A percentile compares a stretch with the other conserved stretches of the same genome.
Conservation (phyloP, 2,888 invertebrate genomes). For the Pherbina coryleti region DNA sequence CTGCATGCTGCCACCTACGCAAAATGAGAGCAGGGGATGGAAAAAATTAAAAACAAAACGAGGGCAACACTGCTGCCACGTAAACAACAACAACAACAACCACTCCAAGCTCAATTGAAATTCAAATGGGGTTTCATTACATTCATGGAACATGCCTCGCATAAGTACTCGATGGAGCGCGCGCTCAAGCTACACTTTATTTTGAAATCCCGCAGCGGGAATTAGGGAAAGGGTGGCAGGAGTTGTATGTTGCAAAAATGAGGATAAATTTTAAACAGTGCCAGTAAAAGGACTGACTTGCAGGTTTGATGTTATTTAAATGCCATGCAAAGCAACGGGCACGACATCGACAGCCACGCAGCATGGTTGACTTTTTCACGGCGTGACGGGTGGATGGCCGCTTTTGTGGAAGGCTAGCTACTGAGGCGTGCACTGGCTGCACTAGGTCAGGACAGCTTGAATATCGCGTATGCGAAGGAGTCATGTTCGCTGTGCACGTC, state of each 20-base stretch:
- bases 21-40: not conserved
- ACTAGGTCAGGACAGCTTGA: not conserved
- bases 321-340: not conserved
- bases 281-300: not conserved
- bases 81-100: not conserved
- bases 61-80: not conserved
- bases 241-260: not conserved
- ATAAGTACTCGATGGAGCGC: slow-evolving; percentile 9
- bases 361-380: not conserved
- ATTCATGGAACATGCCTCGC: slow-evolving; percentile 21
- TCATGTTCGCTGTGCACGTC: slow-evolving; percentile 14
- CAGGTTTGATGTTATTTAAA: not conserved
- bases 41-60: not conserved
- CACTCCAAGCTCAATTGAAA: slow-evolving; percentile 24
- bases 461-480: not conserved
- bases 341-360: not conserved
- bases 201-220: not conserved
- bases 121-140: slow-evolving; percentile 36
- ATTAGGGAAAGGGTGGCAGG: not conserved
- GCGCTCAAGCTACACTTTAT: not conserved
- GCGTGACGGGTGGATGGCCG: not conserved
- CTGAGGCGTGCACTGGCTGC: not conserved
- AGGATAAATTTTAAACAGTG: not conserved
- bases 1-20: not conserved
- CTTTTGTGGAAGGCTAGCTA: no score